Percentiles rank a stretch among this genome's conserved stretches.
phyloP scores from a whole-genome alignment of 2,797 vertebrate genomes.

The Aplochiton taeniatus region DNA sequence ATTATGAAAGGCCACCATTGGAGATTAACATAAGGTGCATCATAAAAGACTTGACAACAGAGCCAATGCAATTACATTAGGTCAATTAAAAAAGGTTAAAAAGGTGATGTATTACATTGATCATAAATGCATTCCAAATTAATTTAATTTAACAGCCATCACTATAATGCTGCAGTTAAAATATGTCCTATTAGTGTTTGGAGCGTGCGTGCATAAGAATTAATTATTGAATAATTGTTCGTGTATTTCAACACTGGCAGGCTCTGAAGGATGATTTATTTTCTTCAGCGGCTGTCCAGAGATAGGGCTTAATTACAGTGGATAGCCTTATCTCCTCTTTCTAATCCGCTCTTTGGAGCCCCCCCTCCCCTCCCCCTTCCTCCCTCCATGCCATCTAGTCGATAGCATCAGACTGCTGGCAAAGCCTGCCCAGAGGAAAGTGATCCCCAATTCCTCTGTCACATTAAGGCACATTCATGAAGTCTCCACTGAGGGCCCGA shows the following conservation, averaged over 20 bases:
- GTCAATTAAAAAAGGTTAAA: constrained; percentile 77
- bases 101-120: constrained; percentile 83
- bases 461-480: constrained; percentile 66
- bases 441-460: constrained; percentile 67
- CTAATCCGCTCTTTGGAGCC: constrained; percentile 66
- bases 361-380: constrained; percentile 31
- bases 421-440: constrained; percentile 60
- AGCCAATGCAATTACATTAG: constrained; percentile 76
- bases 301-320: constrained; percentile 81
- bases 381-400: constrained; percentile 48
- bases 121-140: constrained; percentile 79
- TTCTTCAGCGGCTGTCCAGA: constrained; percentile 70
- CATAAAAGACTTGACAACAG: constrained; percentile 69
- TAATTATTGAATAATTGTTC: constrained; percentile 94
- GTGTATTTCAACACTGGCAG: constrained; percentile 80
- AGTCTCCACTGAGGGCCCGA: constrained; percentile 51
- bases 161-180: constrained; percentile 75
- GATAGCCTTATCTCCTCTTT: constrained; percentile 79
- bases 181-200: constrained; percentile 84
- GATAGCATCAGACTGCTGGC: constrained; percentile 49
- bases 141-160: constrained; percentile 81
- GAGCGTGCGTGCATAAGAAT: constrained; percentile 85
- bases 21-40: constrained; percentile 54
- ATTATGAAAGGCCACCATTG: constrained; percentile 53
- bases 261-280: constrained; percentile 86